These are phyloP conservation scores for Euspilapteryx auroguttella DNA, from an alignment of 2,888 invertebrate genomes.

Conservation along the genomic window DNA sequence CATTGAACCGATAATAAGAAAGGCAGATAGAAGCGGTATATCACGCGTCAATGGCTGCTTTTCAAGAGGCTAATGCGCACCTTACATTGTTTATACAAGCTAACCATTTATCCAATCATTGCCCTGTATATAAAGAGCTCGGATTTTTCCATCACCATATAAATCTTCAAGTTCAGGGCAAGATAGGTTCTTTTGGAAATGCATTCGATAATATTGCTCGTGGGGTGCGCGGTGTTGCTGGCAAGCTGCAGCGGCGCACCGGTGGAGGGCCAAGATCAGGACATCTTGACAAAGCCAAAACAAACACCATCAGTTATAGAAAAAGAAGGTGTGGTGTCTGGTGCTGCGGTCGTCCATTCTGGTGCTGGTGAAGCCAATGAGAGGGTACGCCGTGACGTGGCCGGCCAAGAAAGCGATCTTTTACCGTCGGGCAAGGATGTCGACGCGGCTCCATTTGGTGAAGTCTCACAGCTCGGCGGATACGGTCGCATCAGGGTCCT, in stretches of 20 bases:
- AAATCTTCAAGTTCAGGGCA: too few species aligned
- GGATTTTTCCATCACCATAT: too few species aligned
- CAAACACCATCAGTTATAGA: constrained; percentile 49
- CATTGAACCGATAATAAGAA: too few species aligned
- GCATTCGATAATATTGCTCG: constrained; percentile 42
- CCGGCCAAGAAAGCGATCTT: constrained; percentile 37
- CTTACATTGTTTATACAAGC: too few species aligned
- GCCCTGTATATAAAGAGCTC: too few species aligned
- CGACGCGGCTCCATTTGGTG: constrained; percentile 35
- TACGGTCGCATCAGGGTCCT: constrained; percentile 39
- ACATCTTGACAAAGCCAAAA: constrained; percentile 36
- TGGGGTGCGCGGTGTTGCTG: constrained; percentile 43
- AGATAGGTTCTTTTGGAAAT: constrained; percentile 45
- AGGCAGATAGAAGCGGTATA: too few species aligned
- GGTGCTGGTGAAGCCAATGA: constrained; percentile 24
- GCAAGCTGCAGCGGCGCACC: constrained; percentile 41
- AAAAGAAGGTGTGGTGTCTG: constrained; percentile 38
- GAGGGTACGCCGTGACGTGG: constrained; percentile 28
- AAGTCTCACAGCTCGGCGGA: constrained; percentile 25
- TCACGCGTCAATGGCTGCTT: too few species aligned
- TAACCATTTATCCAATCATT: too few species aligned
- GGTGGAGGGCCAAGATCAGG: constrained; percentile 35
- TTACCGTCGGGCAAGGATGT: constrained; percentile 30
- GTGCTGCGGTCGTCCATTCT: constrained; percentile 40
- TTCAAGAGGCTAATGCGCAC: too few species aligned